Base-by-base conservation (phyloP, 2,797 vertebrate genomes). In the Garrulus glandarius region DNA sequence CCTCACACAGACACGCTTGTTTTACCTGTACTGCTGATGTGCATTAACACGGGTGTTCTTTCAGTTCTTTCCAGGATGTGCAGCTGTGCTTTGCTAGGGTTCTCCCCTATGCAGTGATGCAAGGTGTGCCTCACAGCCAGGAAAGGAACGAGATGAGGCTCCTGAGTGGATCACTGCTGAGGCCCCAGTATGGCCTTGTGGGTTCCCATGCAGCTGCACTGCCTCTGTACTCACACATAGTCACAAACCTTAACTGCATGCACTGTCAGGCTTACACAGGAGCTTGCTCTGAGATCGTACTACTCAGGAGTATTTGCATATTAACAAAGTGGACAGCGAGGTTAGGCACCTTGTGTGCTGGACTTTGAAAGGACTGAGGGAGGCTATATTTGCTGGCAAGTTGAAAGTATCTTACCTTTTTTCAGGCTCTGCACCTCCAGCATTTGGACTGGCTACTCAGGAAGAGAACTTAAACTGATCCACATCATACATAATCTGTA, bases 21-120 rank as follows among this genome's bases (percentile, higher is more conserved):
- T 15, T 53, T 37, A 15, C 59, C 16, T 22, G 61, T 14, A 3
- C 21, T 41, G 70, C 15, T 56, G 34, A n/a, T 3, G n/a, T 18
- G 11, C 1, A 2, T 18, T 44, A 27, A 6, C 37, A 17, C 1
- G 8, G 69, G 2, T 1, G 1, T 6, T 30, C 37, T 36, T 36
- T 13, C 43, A 7, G 13, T 4, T 21, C 65, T 63, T 57, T 61
- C 44, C 50, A 64, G 32, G 34, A 36, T 7, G 16, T 2, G 1
- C 37, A 36, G 17, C n/a, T 81, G 9, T 21, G 57, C 36, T 47
- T 55, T 68, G 26, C 76, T 12, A 4, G 18, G 43, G 19, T 5
- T 87, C 44, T 63, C 64, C 41, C 29, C 30, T 14, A 0, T 15
- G 39, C 8, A 23, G n/a, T 4, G 49, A 10, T 44, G n/a, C 24